Evolutionary conservation across 2,113 vertebrate species (phyloP).

Genomic region (Clarias gariepinus): DNA sequence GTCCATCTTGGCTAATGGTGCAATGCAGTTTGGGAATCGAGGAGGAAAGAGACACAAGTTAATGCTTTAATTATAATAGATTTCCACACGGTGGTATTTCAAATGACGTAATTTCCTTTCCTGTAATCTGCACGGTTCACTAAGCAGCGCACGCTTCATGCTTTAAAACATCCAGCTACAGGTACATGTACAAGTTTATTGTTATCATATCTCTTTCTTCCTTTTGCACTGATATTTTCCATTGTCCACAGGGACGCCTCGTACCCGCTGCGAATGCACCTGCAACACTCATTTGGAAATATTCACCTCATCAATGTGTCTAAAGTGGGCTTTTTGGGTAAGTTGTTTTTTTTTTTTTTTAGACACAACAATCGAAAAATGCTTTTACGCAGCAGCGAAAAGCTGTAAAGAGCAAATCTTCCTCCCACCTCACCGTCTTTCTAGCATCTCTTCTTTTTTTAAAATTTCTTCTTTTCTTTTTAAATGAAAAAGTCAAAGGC

Average conservation of each 20-base stretch:
- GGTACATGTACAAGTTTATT: background rate
- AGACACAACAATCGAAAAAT: background rate
- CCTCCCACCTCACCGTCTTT: accelerated
- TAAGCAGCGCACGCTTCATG: background rate
- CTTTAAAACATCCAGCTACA: background rate
- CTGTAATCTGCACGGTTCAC: background rate
- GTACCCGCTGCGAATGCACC: background rate
- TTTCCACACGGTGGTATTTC: background rate
- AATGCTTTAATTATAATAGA: background rate
- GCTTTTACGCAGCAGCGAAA: background rate
- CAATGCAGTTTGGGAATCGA: background rate
- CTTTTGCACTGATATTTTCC: too few species aligned
- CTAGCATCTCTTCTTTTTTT: background rate
- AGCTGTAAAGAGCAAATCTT: background rate
- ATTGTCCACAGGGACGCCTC: too few species aligned
- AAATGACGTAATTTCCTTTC: background rate
- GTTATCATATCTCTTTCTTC: too few species aligned
- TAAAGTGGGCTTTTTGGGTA: background rate
- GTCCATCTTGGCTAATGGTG: background rate
- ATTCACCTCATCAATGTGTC: background rate
- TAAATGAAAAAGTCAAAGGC: background rate
- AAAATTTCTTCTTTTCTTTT: background rate
- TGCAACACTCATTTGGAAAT: background rate
- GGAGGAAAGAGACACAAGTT: background rate
- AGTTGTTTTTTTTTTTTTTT: background rate